A percentile compares a stretch with the other conserved stretches of the same genome.
These are phyloP conservation scores for Falco punctatus DNA, from an alignment of 2,113 vertebrate species.

Conservation along the genomic window DNA sequence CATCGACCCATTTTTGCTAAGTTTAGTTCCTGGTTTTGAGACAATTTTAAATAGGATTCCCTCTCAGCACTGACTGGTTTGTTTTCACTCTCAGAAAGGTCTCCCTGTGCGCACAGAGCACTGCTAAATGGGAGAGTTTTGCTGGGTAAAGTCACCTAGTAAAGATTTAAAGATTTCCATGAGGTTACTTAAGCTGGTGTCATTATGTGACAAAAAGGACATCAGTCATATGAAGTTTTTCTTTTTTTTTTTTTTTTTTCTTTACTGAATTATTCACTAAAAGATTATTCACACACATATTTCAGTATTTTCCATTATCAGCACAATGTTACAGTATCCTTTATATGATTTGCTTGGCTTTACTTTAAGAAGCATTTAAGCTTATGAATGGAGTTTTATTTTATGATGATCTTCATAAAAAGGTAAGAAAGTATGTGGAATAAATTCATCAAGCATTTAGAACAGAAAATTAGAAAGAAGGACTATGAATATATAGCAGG, in stretches of 20 bases:
- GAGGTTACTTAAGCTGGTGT: not conserved
- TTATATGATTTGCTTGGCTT: not conserved
- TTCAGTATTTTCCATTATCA: constrained; percentile 1
- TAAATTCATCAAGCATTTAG: not conserved
- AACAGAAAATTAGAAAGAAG: not conserved
- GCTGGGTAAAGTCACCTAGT: not conserved
- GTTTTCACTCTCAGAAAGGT: not conserved
- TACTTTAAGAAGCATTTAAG: not conserved
- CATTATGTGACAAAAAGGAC: not conserved
- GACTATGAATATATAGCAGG: not conserved
- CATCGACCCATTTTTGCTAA: not conserved
- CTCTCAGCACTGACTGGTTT: not conserved
- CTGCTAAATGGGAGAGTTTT: not conserved
- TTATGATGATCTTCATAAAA: not conserved
- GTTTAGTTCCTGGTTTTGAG: not conserved
- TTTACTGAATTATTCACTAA: not conserved
- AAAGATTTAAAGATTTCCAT: not conserved
- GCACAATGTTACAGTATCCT: not conserved
- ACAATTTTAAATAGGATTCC: not conserved
- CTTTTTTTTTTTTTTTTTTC: not conserved
- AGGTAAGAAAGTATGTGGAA: not conserved
- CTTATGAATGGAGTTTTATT: constrained; percentile 3
- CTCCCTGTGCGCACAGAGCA: rapidly evolving
- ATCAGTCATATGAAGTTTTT: not conserved
- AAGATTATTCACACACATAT: not conserved